A percentile compares a stretch with the other conserved stretches of the same genome.
Conservation (phyloP, 2,797 vertebrate species). For the Botia almorhae region DNA sequence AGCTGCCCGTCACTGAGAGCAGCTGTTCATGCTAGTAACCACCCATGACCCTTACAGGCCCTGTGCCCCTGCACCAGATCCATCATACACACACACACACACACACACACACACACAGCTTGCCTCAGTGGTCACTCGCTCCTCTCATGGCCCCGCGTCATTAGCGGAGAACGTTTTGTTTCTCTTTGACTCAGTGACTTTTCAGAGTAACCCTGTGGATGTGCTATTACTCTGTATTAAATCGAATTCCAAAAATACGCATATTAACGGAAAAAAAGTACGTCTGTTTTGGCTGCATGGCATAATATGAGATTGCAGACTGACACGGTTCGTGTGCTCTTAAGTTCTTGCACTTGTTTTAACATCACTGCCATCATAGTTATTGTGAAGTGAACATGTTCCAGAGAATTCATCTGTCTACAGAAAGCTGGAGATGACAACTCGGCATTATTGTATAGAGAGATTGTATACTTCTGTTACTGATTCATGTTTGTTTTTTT, state of each 20-base stretch:
- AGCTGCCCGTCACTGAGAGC: conserved; percentile 91
- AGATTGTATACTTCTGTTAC: conserved; percentile 44
- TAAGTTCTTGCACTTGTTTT: conserved; percentile 85
- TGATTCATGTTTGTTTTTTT: conserved; percentile 30
- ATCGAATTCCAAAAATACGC: conserved; percentile 65
- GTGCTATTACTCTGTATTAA: conserved; percentile 82
- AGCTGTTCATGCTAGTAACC: conserved; percentile 90
- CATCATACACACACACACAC: conserved; percentile 62
- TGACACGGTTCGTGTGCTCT: conserved; percentile 80
- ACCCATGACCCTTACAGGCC: conserved; percentile 41
- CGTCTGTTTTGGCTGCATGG: conserved; percentile 96
- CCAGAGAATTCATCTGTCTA: conserved; percentile 69
- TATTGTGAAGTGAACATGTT: conserved; percentile 75
- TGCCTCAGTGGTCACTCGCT: conserved; percentile 78
- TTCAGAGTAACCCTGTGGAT: conserved; percentile 84
- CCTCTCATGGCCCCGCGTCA: conserved; percentile 75
- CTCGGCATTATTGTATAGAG: conserved; percentile 46
- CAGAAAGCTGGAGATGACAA: conserved; percentile 59
- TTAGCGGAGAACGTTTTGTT: conserved; percentile 74
- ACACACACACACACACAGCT: conserved; percentile 76
- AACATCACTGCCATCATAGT: conserved; percentile 82
- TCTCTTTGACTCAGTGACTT: conserved; percentile 81
- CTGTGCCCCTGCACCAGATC: conserved; percentile 43
- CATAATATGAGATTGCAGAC: conserved; percentile 86
- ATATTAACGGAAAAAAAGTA: conserved; percentile 60